These are phyloP conservation scores for Siderastrea radians DNA, from an alignment of 92 coral and sea anemone species.

Conservation along the genomic window DNA sequence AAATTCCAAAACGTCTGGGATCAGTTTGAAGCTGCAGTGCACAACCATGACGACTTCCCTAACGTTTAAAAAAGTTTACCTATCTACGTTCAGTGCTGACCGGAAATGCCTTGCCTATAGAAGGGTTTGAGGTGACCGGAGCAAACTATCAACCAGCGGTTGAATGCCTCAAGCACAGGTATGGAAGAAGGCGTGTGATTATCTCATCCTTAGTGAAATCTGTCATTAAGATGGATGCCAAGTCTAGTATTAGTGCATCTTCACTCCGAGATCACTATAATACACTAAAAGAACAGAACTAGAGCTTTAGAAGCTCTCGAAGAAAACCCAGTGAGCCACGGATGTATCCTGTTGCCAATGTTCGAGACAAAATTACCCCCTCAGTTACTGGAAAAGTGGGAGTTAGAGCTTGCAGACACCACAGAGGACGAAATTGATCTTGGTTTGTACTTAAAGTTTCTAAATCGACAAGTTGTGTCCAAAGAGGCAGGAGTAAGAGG, in stretches of 20 bases:
- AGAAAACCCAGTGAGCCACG: conserved; percentile 50
- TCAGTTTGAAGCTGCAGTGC: conserved; percentile 49
- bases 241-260: too few relatives aligned
- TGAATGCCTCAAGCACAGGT: conserved; percentile 56
- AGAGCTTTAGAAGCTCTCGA: conserved; percentile 52
- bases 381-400: conserved; percentile 45
- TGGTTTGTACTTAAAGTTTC: conserved; percentile 51
- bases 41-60: conserved; percentile 39
- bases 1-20: conserved; percentile 50
- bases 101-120: too few relatives aligned
- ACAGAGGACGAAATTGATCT: conserved; percentile 50
- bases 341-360: conserved; percentile 53
- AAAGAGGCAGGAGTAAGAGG: too few relatives aligned
- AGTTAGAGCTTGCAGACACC: conserved; percentile 61
- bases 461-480: conserved; percentile 50
- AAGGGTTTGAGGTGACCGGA: too few relatives aligned
- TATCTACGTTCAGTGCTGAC: conserved; percentile 9
- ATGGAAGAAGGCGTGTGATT: conserved; percentile 8
- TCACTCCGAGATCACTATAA: not conserved
- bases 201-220: conserved; percentile 32
- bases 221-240: too few relatives aligned
- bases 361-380: conserved; percentile 55
- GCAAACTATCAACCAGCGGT: conserved; percentile 17
- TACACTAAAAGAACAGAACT: conserved; percentile 44
- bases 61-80: conserved; percentile 45